Evolutionary conservation across 2,888 invertebrate genomes (phyloP), one percentile per base, ranked within the genome.

Genomic region (Teinopalpus imperialis): DNA sequence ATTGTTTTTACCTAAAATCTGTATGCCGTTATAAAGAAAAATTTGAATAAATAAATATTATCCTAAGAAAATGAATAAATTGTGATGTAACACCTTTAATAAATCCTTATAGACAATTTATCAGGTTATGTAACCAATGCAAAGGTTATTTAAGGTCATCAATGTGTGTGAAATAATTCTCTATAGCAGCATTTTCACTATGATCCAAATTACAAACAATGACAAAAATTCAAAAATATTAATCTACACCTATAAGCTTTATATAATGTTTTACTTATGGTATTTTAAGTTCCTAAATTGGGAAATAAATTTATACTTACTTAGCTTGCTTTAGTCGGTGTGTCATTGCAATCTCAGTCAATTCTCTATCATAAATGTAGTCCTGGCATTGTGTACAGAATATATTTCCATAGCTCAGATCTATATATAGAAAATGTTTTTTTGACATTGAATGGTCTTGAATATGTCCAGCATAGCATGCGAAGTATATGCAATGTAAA

Each of bases 401-500:
- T 5, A 98, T 90, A 73, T 96, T 94, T 30, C 98, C 98, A 80
- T 95, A 96, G 42, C 92, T 92, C 36, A 98, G 81, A 72, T 98
- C 98, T 61, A 98, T 91, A 47, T 96, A 95, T 56, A 98, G 90
- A 64, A 92, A 91, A 77, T 98, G 98, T 63, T 94, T 94, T 64
- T 94, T 94, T 30, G 90, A 90, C 68, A 93, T 94, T 35, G 94
- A 93, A 87, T 98, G 98, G 43, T 95, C 94, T 63, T 94, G 93
- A 56, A 97, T 96, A 74, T 98, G 98, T 45, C 93, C 91, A 12
- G 92, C 92, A 61, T 95, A 95, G 76, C 98, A 98, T 39, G 96
- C 98, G 79, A 98, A 97, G 83, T 93, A 97, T 59, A 98, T 95
- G 86, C 98, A 98, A 64, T 96, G 95, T 48, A 96, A 90, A 66